phyloP scores from a whole-genome alignment of 1,140 invertebrate genomes.

The Bicyclus anynana region DNA sequence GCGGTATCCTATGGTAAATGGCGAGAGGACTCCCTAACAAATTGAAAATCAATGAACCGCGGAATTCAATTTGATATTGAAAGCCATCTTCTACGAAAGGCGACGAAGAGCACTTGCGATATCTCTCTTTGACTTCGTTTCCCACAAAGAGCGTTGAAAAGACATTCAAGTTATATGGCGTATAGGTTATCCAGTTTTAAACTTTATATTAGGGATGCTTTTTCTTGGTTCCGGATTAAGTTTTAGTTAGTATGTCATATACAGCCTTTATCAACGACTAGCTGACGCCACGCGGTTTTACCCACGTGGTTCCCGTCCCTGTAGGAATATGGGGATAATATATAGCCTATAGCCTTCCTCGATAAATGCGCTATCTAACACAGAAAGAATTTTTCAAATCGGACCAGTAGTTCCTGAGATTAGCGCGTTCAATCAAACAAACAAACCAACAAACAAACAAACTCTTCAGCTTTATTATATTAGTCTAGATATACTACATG shows the following conservation, averaged over 20 bases:
- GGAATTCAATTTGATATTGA: constrained; percentile 78
- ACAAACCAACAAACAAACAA: too few species aligned
- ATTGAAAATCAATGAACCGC: constrained; percentile 78
- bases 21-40: constrained; percentile 57
- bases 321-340: too few species aligned
- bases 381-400: too few species aligned
- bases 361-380: too few species aligned
- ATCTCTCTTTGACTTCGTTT: constrained; percentile 59
- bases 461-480: too few species aligned
- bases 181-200: background rate
- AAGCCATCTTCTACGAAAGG: constrained; percentile 59
- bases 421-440: too few species aligned
- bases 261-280: too few species aligned
- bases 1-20: constrained; percentile 55
- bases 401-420: too few species aligned
- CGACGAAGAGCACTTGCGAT: constrained; percentile 49
- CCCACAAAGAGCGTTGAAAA: constrained; percentile 49
- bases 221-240: background rate
- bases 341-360: too few species aligned
- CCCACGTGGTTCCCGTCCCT: too few species aligned
- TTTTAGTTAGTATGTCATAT: background rate
- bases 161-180: constrained; percentile 32
- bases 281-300: too few species aligned
- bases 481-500: too few species aligned
- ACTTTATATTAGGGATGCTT: background rate